These are phyloP conservation scores for Drosophila affinis DNA, from an alignment of 2,888 invertebrate genomes.

Conservation along the genomic window DNA sequence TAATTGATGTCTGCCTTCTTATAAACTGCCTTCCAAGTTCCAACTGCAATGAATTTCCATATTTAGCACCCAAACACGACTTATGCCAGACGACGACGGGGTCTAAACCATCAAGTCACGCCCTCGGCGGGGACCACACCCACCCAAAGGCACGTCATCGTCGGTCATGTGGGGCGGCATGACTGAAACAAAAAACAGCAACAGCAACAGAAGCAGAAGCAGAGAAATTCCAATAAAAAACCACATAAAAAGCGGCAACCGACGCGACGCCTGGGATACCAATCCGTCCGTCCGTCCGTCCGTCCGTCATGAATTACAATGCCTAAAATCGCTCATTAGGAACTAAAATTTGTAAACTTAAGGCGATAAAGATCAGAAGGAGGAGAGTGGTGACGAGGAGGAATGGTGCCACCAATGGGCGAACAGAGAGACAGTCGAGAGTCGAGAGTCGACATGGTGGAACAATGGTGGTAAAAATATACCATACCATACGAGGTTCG, in stretches of 20 bases:
- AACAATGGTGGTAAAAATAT: constrained; percentile 47
- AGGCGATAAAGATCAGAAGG: constrained; percentile 68
- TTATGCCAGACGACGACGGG: constrained; percentile 22
- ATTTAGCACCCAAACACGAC: constrained; percentile 33
- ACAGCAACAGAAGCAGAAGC: constrained; percentile 10
- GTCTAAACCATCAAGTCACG: constrained; percentile 69
- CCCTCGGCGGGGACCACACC: constrained; percentile 63
- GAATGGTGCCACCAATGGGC: constrained; percentile 45
- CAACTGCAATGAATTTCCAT: constrained; percentile 33
- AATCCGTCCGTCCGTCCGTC: constrained; percentile 5
- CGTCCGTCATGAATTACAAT: constrained; percentile 65
- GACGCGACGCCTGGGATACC: constrained; percentile 6
- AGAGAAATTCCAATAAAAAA: constrained; percentile 48
- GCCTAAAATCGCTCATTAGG: constrained; percentile 78
- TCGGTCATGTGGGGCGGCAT: constrained; percentile 20
- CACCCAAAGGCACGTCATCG: constrained; percentile 40
- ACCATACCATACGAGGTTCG: neutral
- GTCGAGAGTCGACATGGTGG: constrained; percentile 19
- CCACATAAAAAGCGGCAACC: constrained; percentile 65
- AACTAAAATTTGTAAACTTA: constrained; percentile 76
- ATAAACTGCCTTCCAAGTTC: neutral
- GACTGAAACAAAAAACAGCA: constrained; percentile 18
- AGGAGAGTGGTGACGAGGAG: neutral
- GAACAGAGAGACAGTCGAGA: constrained; percentile 11
- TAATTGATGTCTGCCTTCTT: neutral